Base-by-base conservation (phyloP, 1,140 invertebrate species). In the Chrysomallon squamiferum region DNA sequence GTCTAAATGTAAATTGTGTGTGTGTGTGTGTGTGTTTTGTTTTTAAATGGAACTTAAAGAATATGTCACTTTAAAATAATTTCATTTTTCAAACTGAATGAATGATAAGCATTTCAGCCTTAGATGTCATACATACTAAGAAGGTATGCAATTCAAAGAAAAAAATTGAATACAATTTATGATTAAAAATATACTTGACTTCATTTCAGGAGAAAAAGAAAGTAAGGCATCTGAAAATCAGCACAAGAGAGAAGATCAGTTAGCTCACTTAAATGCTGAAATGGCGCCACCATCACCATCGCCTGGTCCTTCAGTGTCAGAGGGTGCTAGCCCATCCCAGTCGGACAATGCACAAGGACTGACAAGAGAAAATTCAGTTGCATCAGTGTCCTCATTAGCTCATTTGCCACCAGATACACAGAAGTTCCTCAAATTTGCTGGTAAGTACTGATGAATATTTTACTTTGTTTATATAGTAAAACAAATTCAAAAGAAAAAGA, bases 351-450 rank as follows among this genome's bases (percentile, higher is more conserved):
- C 20, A 60, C 66, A 66, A 35, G 65, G 57, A 43, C 65, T 72
- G 50, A 70, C 66, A 11, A 67, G 75, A 52, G 82, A 81, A 38
- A 80, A 78, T 59, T 80, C 79, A 2, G 58, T 74, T 3, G 66
- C 73, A 43, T 74, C 77, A 29, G 75, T 76, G 22, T 71, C 74
- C 5, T 78, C 72, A 6, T 68, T 79, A 43, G 64, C 69, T n/a
- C 66, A 73, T 20, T 66, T 88, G 11, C 82, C 86, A 49, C 78
- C 81, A 35, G 89, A 90, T 77, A 87, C 87, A 38, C 83, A 88
- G 54, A 94, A 94, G 84, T 95, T 94, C 87, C 87, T 95, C 2
- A 90, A 90, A 75, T 94, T 94, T 87, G 93, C 92, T 43, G 90
- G 89, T 90, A 33, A 57, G 57, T 59, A 18, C 38, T 13, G 3